phyloP scores from a whole-genome alignment of 2,888 invertebrate genomes.

The Nomada lathburiana region DNA sequence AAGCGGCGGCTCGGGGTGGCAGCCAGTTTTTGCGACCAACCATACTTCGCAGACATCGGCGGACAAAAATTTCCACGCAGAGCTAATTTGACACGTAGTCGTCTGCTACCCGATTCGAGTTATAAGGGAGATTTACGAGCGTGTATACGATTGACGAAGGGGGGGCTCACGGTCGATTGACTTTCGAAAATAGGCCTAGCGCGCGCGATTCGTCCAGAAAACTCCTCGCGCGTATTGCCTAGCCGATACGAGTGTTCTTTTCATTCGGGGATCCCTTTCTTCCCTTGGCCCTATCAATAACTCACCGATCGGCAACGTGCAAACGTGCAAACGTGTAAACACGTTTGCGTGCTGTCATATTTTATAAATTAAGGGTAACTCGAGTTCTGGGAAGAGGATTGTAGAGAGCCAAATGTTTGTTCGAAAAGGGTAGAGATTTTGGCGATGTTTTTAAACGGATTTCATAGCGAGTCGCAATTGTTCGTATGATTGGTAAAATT shows the following conservation, averaged over 20 bases:
- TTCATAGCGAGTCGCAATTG: no score
- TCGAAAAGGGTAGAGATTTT: background rate
- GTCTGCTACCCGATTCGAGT: constrained; percentile 52
- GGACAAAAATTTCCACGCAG: constrained; percentile 61
- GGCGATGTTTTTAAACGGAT: no score
- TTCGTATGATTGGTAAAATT: no score
- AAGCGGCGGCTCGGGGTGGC: background rate
- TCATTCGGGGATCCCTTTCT: constrained; percentile 40
- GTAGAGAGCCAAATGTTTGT: background rate
- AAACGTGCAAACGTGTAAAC: constrained; percentile 9
- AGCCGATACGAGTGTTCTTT: constrained; percentile 67
- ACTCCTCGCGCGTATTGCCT: constrained; percentile 62
- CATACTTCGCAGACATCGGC: constrained; percentile 24
- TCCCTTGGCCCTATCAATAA: constrained; percentile 5
- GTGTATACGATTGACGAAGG: constrained; percentile 75
- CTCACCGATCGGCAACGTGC: constrained; percentile 18
- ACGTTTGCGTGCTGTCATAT: constrained; percentile 1
- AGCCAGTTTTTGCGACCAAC: background rate
- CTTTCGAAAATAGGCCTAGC: constrained; percentile 72
- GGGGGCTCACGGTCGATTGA: constrained; percentile 80
- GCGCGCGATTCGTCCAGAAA: constrained; percentile 55
- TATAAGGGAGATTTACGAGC: constrained; percentile 72
- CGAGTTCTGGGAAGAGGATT: background rate
- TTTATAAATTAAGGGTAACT: background rate
- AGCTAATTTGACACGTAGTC: constrained; percentile 65